Evolutionary conservation across 2,888 invertebrate genomes (phyloP).

Genomic region (Agrypnus murinus): DNA sequence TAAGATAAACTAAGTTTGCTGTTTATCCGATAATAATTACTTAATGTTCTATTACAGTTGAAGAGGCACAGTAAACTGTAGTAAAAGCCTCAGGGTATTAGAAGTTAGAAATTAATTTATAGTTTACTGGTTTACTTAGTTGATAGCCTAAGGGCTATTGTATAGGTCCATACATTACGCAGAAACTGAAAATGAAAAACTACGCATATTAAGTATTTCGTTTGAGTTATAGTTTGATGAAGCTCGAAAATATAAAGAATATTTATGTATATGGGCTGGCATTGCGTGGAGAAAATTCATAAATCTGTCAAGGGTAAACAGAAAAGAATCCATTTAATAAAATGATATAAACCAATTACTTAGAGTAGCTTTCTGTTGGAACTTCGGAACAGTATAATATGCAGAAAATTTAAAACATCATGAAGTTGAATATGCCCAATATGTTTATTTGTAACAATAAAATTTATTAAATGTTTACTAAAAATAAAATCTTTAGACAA

Average conservation of each 20-base stretch:
- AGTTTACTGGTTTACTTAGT: conserved; percentile 33
- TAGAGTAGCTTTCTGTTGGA: conserved; percentile 41
- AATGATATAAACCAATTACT: conserved; percentile 49
- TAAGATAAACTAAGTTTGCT: not conserved
- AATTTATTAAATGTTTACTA: no score
- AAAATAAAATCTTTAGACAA: no score
- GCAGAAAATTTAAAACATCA: no score
- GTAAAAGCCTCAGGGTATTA: conserved; percentile 22
- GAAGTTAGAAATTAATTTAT: conserved; percentile 40
- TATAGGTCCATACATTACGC: conserved; percentile 28
- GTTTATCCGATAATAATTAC: conserved; percentile 1
- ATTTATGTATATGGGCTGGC: conserved; percentile 46
- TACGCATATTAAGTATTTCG: conserved; percentile 41
- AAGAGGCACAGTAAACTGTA: conserved; percentile 27
- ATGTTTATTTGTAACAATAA: no score
- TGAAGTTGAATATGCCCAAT: no score
- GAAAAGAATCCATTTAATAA: conserved; percentile 47
- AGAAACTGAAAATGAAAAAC: conserved; percentile 34
- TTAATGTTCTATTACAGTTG: conserved; percentile 12
- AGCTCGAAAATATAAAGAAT: conserved; percentile 39
- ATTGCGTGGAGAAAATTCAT: conserved; percentile 44
- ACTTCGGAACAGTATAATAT: not conserved
- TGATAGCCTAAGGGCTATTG: conserved; percentile 24
- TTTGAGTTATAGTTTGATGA: conserved; percentile 48
- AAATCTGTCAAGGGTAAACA: conserved; percentile 44